phyloP scores from a whole-genome alignment of 2,888 invertebrate genomes.

The Monopis laevigella region DNA sequence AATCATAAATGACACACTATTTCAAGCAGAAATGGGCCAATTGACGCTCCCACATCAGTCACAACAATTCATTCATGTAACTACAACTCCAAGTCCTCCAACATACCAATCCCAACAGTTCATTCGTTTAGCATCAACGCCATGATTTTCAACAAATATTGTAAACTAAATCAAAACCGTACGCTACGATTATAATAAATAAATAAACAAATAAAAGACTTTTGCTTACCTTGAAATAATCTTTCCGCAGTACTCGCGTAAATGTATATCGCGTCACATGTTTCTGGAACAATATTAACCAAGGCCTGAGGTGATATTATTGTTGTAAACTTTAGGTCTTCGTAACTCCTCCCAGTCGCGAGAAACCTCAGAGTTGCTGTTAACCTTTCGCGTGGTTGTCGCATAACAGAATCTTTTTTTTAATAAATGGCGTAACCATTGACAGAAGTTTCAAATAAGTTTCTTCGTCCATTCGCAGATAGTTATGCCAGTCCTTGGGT shows the following conservation, averaged over 20 bases:
- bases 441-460: conserved; percentile 16
- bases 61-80: no score
- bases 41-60: no score
- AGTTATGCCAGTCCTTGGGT: conserved; percentile 11
- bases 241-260: conserved; percentile 20
- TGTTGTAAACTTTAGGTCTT: conserved; percentile 24
- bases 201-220: no score
- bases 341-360: conserved; percentile 25
- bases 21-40: no score
- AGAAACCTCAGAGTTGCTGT: conserved; percentile 23
- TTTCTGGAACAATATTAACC: conserved; percentile 24
- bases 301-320: conserved; percentile 25
- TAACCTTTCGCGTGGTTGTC: conserved; percentile 23
- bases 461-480: conserved; percentile 11
- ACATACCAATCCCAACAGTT: no score
- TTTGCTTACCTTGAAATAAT: conserved; percentile 2
- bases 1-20: no score
- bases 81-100: no score
- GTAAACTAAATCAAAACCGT: no score
- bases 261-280: conserved; percentile 23
- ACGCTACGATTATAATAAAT: no score
- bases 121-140: no score
- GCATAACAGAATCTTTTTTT: conserved; percentile 23
- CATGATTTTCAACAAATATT: no score
- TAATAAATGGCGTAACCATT: conserved; percentile 19